phyloP scores from a whole-genome alignment of 53 echinoderm and acorn worm species.

The Apostichopus leukothele region DNA sequence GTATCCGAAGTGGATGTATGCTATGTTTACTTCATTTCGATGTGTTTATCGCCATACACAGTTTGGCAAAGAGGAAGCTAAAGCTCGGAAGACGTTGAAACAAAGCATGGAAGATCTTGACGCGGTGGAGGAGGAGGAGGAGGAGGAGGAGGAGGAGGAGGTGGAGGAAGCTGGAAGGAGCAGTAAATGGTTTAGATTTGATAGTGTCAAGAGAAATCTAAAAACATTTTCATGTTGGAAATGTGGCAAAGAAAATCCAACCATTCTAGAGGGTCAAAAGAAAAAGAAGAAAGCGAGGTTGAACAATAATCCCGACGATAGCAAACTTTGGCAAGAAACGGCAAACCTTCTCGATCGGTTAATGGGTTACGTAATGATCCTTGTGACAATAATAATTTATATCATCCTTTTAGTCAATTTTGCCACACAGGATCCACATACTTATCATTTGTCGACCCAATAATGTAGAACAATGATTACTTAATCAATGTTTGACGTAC shows the following conservation, averaged over 20 bases:
- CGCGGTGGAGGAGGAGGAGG: not conserved
- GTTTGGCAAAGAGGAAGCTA: conserved; percentile 42
- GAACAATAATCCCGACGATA: conserved; percentile 25
- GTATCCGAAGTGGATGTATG: conserved; percentile 37
- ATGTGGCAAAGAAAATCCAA: conserved; percentile 25
- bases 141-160: not conserved
- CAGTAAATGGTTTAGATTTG: not conserved
- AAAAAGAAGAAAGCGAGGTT: not conserved
- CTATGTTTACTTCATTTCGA: conserved; percentile 12
- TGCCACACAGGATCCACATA: conserved; percentile 13
- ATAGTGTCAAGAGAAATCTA: not conserved
- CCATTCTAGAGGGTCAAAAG: not conserved
- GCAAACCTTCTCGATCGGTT: conserved; percentile 16
- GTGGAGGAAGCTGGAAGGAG: not conserved
- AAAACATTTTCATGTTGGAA: conserved; percentile 33
- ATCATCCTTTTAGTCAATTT: conserved; percentile 15
- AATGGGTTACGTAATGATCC: conserved; percentile 32
- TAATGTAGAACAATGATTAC: too few relatives aligned
- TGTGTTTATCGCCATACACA: conserved; percentile 22
- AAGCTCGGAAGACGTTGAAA: conserved; percentile 17
- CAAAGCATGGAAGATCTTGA: not conserved
- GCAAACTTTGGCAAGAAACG: conserved; percentile 41
- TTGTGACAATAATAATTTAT: conserved; percentile 10
- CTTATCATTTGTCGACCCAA: not conserved
- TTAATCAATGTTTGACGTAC: too few relatives aligned